Conservation (phyloP, 2,113 vertebrate species). For the Melospiza georgiana region DNA sequence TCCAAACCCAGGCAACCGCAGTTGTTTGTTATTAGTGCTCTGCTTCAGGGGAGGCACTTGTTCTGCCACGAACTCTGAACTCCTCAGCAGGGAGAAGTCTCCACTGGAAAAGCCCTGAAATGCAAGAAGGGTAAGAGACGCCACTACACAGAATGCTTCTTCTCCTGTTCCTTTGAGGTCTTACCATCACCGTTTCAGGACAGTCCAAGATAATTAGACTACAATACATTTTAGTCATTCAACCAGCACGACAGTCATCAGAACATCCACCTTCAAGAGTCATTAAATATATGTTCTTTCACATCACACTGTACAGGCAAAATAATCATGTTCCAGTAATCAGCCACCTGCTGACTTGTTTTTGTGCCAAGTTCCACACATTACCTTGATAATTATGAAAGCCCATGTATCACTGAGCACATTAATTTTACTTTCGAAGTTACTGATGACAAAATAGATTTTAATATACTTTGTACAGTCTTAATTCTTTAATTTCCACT, state of each 20-base stretch:
- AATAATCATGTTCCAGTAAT: background rate
- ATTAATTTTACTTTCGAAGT: background rate
- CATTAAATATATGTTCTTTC: background rate
- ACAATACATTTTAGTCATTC: background rate
- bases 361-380: background rate
- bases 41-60: fast-evolving
- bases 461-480: background rate
- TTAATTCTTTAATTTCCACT: background rate
- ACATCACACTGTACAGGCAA: background rate
- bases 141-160: background rate
- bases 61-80: background rate
- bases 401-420: background rate
- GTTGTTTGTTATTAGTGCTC: background rate
- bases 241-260: background rate
- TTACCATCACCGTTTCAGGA: background rate
- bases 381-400: background rate
- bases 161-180: background rate
- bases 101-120: background rate
- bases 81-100: background rate
- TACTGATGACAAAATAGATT: background rate
- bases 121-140: background rate
- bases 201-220: background rate
- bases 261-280: background rate
- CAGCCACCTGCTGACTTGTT: background rate
- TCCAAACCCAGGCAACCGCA: background rate